A percentile compares a stretch with the other conserved stretches of the same genome.
Conservation (phyloP, 2,797 vertebrate species). For the Cryptoprocta ferox region DNA sequence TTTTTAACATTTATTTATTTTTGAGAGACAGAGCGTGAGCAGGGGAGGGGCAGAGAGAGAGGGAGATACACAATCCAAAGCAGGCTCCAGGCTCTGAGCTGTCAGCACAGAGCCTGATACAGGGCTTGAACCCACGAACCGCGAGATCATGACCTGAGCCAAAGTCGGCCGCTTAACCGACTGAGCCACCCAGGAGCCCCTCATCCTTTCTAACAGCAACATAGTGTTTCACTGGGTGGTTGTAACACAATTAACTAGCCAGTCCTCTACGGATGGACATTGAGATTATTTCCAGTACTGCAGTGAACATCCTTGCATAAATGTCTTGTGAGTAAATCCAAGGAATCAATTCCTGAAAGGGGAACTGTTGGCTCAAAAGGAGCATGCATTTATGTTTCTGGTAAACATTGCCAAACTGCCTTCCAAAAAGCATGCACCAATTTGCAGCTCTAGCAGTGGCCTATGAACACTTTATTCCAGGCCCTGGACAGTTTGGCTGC, state of each 20-base stretch:
- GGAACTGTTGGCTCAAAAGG: not conserved
- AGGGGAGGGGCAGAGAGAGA: no score
- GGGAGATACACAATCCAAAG: no score
- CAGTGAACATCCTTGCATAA: not conserved
- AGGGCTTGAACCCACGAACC: no score
- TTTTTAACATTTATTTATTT: no score
- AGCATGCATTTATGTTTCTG: not conserved
- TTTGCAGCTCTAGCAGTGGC: not conserved
- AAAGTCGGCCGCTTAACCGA: no score
- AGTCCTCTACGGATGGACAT: not conserved
- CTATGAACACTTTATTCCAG: not conserved
- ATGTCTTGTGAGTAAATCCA: not conserved
- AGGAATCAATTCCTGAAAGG: constrained; percentile 54
- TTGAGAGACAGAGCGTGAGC: no score
- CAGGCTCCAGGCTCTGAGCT: no score
- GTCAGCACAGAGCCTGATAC: no score
- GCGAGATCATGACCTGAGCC: no score
- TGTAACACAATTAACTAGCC: not conserved
- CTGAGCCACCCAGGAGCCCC: no score
- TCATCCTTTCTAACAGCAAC: not conserved
- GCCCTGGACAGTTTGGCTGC: not conserved
- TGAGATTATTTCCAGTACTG: not conserved
- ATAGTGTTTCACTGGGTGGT: not conserved
- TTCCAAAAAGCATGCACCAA: constrained; percentile 45
- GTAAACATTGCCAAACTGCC: constrained; percentile 57